phyloP scores from a whole-genome alignment of 2,888 invertebrate genomes.

The Agrotis exclamationis region DNA sequence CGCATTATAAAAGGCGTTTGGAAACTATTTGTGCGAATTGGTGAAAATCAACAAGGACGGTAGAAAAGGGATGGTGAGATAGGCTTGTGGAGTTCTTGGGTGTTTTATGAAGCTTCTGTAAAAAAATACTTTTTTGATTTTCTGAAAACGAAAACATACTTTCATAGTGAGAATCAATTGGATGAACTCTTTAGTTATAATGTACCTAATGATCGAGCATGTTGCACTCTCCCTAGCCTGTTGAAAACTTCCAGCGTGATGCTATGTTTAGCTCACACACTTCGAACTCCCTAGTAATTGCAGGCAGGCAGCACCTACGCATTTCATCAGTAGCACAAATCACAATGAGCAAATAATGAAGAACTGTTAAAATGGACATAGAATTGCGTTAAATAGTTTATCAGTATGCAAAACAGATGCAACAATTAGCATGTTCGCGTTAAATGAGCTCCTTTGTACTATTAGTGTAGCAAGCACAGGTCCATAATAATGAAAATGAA shows the following conservation, averaged over 20 bases:
- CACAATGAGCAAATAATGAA: slow-evolving; percentile 12
- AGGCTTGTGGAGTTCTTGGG: no score
- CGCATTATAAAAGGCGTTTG: no score
- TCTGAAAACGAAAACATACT: no score
- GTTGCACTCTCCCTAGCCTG: background rate
- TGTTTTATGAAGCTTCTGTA: no score
- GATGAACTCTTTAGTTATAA: background rate
- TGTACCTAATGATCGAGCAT: background rate
- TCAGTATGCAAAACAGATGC: slow-evolving; percentile 25
- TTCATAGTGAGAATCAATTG: no score
- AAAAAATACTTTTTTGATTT: no score
- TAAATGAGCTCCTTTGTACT: background rate
- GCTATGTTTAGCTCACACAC: background rate
- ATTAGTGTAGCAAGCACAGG: background rate
- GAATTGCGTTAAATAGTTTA: slow-evolving; percentile 27
- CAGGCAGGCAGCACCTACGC: background rate
- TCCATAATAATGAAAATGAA: no score
- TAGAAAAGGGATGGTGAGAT: no score
- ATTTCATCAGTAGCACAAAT: slow-evolving; percentile 6
- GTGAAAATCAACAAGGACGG: no score
- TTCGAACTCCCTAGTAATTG: background rate
- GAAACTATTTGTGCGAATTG: no score
- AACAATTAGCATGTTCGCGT: slow-evolving; percentile 20
- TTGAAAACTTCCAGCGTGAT: background rate
- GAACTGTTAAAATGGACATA: background rate